Percentiles rank a stretch among this genome's conserved stretches.
Conservation (phyloP, 2,113 vertebrate genomes). For the Pachypanchax playfairii region DNA sequence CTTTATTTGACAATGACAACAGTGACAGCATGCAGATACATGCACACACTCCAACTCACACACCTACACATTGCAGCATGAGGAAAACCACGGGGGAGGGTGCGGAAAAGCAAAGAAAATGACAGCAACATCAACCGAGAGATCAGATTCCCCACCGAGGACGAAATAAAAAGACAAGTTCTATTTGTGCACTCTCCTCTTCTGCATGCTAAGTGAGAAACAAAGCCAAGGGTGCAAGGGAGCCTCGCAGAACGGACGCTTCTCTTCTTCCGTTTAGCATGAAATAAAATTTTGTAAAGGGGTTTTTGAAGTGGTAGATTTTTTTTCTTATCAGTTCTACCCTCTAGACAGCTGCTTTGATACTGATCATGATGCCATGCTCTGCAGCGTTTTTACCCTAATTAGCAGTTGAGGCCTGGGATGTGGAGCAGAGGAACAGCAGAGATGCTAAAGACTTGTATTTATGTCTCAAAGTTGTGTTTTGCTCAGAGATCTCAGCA, state of each 20-base stretch:
- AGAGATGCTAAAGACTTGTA: constrained; percentile 51
- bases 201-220: constrained; percentile 68
- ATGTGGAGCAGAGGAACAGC: constrained; percentile 61
- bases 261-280: constrained; percentile 59
- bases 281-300: constrained; percentile 51
- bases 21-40: constrained; percentile 34
- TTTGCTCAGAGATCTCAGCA: constrained; percentile 51
- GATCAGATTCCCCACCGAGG: constrained; percentile 56
- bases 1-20: constrained; percentile 63
- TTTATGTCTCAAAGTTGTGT: constrained; percentile 57
- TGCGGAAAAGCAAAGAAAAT: constrained; percentile 32
- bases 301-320: constrained; percentile 67
- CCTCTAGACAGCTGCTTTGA: constrained; percentile 77
- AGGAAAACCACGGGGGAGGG: constrained; percentile 45
- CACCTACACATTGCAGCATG: constrained; percentile 16
- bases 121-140: constrained; percentile 53
- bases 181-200: constrained; percentile 51
- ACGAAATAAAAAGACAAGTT: constrained; percentile 64
- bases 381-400: constrained; percentile 73
- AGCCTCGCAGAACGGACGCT: constrained; percentile 55
- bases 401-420: constrained; percentile 71
- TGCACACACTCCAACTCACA: constrained; percentile 2
- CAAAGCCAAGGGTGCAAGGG: constrained; percentile 66
- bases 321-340: constrained; percentile 32
- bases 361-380: constrained; percentile 72